A percentile compares a stretch with the other conserved stretches of the same genome.
phyloP scores from a whole-genome alignment of 2,888 invertebrate species.

The Selenia dentaria region DNA sequence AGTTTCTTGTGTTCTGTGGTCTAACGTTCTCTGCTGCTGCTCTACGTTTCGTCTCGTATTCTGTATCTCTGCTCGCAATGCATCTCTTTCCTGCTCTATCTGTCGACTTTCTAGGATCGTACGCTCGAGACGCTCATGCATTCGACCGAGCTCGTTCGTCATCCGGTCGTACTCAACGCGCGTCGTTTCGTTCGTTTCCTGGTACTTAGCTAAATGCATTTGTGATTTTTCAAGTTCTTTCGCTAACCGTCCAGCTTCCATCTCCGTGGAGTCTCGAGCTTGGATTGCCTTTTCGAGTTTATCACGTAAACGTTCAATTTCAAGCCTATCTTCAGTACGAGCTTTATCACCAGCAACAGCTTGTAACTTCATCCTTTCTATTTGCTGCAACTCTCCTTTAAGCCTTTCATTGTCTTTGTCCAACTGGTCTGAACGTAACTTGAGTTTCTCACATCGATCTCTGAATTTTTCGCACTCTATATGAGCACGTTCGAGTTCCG shows the following conservation, averaged over 20 bases:
- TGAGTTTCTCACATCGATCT: slow-evolving; percentile 94
- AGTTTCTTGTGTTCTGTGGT: slow-evolving; percentile 89
- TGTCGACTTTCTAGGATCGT: slow-evolving; percentile 88
- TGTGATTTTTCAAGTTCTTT: slow-evolving; percentile 95
- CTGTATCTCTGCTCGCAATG: slow-evolving; percentile 88
- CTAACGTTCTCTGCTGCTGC: slow-evolving; percentile 86
- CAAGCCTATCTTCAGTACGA: slow-evolving; percentile 88
- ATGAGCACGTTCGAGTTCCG: slow-evolving; percentile 92
- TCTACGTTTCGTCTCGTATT: slow-evolving; percentile 86
- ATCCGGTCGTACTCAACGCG: slow-evolving; percentile 94
- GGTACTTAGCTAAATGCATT: slow-evolving; percentile 92
- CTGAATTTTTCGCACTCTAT: slow-evolving; percentile 95
- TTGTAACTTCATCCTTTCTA: slow-evolving; percentile 90
- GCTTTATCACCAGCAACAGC: slow-evolving; percentile 87
- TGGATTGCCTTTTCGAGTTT: slow-evolving; percentile 94
- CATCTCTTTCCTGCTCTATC: slow-evolving; percentile 90
- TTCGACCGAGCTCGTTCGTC: slow-evolving; percentile 91
- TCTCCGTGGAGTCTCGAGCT: slow-evolving; percentile 92
- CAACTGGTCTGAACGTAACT: slow-evolving; percentile 87
- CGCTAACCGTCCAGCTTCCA: slow-evolving; percentile 93
- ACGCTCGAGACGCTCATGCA: slow-evolving; percentile 92
- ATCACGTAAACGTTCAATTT: slow-evolving; percentile 93
- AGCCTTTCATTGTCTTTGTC: slow-evolving; percentile 85
- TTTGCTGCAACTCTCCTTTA: slow-evolving; percentile 85
- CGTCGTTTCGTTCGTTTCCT: slow-evolving; percentile 92